phyloP scores from a whole-genome alignment of 2,888 invertebrate species.

The Pandemis corylana region DNA sequence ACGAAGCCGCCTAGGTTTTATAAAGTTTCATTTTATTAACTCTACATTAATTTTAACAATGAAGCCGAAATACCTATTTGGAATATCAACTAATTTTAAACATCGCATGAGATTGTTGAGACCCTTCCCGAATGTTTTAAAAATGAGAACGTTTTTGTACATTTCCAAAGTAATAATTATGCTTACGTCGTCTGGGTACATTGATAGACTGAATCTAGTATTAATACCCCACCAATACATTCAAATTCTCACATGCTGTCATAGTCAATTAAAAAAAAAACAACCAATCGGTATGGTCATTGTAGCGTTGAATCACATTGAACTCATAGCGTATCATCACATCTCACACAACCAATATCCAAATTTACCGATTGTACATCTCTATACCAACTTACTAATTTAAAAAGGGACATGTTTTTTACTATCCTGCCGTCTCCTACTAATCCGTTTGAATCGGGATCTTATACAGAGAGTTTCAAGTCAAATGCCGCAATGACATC shows the following conservation, averaged over 20 bases:
- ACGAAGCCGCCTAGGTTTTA: conserved; percentile 14
- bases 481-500: too few relatives aligned
- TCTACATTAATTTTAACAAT: neutral
- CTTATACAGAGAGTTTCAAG: neutral
- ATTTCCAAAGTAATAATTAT: neutral
- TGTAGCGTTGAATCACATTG: neutral
- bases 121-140: neutral
- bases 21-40: conserved; percentile 13
- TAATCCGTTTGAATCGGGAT: neutral
- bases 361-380: too few relatives aligned
- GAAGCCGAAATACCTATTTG: neutral
- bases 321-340: too few relatives aligned
- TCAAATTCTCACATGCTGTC: neutral
- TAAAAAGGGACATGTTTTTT: too few relatives aligned
- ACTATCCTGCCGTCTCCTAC: neutral
- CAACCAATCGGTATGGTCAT: neutral
- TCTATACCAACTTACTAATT: too few relatives aligned
- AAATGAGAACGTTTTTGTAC: neutral
- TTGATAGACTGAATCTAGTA: neutral
- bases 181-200: neutral
- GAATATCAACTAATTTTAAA: conserved; percentile 23
- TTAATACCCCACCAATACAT: neutral
- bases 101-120: conserved; percentile 10
- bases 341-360: too few relatives aligned
- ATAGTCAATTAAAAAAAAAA: neutral